A percentile compares a stretch with the other conserved stretches of the same genome.
Evolutionary conservation across 2,888 invertebrate genomes (phyloP).

Genomic region (Digitonthophagus gazella): DNA sequence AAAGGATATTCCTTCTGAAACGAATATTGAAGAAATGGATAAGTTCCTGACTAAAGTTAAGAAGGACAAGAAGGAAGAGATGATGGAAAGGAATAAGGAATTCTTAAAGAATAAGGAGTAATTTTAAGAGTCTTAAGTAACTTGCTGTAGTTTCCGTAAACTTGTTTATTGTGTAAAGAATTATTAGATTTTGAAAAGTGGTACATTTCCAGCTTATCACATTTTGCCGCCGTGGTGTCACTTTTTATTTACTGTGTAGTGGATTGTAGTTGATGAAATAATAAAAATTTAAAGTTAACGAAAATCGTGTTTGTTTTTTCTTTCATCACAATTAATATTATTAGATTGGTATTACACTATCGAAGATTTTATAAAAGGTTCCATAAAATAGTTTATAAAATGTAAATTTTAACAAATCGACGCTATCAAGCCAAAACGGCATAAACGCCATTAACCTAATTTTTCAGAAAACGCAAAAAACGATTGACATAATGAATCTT

Average conservation of each 20-base stretch:
- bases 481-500: too few species aligned
- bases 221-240: background rate
- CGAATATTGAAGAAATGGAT: constrained; percentile 57
- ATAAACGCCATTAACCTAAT: too few species aligned
- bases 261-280: background rate
- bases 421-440: too few species aligned
- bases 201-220: background rate
- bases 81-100: constrained; percentile 56
- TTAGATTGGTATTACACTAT: too few species aligned
- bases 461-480: too few species aligned
- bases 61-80: constrained; percentile 59
- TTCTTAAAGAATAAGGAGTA: constrained; percentile 47
- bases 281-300: background rate
- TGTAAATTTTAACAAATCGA: too few species aligned
- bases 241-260: constrained; percentile 1
- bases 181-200: background rate
- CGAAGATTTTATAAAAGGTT: too few species aligned
- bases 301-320: too few species aligned
- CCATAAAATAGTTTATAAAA: too few species aligned
- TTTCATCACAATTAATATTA: too few species aligned
- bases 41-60: constrained; percentile 58
- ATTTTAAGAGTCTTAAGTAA: constrained; percentile 21
- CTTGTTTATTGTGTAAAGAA: constrained; percentile 6
- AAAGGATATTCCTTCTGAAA: constrained; percentile 44
- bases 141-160: constrained; percentile 9